Percentiles rank a stretch among this genome's conserved stretches.
phyloP scores from a whole-genome alignment of 1,140 invertebrate genomes.

The Hypsibius dujardini region DNA sequence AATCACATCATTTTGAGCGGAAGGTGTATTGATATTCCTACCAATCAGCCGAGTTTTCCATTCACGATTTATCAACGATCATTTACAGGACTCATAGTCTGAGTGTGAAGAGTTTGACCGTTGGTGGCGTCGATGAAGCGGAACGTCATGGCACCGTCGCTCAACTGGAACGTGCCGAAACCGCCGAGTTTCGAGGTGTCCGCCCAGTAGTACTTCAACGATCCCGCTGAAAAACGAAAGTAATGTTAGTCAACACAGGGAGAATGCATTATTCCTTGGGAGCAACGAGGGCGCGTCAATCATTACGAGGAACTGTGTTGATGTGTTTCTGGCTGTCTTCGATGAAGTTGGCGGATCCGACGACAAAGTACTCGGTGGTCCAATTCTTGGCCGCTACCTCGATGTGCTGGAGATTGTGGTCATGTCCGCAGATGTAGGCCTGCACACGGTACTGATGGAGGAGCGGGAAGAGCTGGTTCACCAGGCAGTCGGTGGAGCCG shows the following conservation, averaged over 20 bases:
- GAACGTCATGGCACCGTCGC: slow-evolving; percentile 6
- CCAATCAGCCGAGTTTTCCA: too few relatives aligned
- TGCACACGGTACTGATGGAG: slow-evolving; percentile 35
- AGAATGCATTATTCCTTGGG: too few relatives aligned
- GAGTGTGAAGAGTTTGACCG: background rate
- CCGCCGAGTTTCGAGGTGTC: slow-evolving; percentile 2
- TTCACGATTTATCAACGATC: background rate
- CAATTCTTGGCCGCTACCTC: slow-evolving; percentile 22
- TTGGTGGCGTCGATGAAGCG: background rate
- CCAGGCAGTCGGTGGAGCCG: slow-evolving; percentile 35
- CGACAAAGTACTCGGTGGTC: slow-evolving; percentile 32
- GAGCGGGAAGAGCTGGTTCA: slow-evolving; percentile 32
- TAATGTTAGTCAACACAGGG: too few relatives aligned
- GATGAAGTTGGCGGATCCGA: slow-evolving; percentile 33
- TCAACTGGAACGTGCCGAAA: background rate
- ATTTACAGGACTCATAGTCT: background rate
- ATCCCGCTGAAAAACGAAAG: background rate
- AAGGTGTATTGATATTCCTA: too few relatives aligned
- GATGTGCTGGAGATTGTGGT: slow-evolving; percentile 36
- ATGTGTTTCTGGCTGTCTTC: slow-evolving; percentile 23
- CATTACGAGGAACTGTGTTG: background rate
- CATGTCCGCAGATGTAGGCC: slow-evolving; percentile 38
- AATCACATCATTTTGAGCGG: too few relatives aligned
- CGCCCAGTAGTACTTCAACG: slow-evolving; percentile 16
- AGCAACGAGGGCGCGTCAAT: too few relatives aligned